Evolutionary conservation across 1,140 invertebrate species (phyloP).

Genomic region (Drosophila athabasca): DNA sequence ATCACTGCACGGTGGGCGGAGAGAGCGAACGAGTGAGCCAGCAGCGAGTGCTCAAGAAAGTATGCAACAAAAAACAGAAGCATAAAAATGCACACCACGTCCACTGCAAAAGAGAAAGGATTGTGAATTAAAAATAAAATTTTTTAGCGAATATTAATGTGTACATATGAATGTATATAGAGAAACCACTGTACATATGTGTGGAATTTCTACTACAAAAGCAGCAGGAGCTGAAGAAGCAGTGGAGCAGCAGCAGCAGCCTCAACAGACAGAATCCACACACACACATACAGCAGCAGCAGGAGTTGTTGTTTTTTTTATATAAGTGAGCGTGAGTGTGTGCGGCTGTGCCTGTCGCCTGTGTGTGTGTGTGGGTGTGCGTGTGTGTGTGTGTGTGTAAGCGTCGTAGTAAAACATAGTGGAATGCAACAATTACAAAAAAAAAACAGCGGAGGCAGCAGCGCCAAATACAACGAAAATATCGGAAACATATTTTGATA

Average conservation of each 20-base stretch:
- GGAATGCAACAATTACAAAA: constrained; percentile 4
- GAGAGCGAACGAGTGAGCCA: background rate
- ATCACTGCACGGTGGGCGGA: background rate
- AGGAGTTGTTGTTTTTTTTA: constrained; percentile 25
- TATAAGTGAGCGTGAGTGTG: constrained; percentile 41
- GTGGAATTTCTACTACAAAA: constrained; percentile 4
- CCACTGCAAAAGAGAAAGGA: constrained; percentile 3
- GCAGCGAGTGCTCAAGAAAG: constrained; percentile 20
- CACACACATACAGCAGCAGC: constrained; percentile 10
- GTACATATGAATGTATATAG: too few species aligned
- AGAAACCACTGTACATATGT: too few species aligned
- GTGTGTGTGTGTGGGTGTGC: constrained; percentile 10
- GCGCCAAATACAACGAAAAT: constrained; percentile 39
- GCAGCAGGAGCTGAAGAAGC: constrained; percentile 4
- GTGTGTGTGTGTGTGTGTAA: constrained; percentile 35
- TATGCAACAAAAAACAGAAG: constrained; percentile 32
- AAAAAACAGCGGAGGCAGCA: constrained; percentile 9
- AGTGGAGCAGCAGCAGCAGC: constrained; percentile 5
- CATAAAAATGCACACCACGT: too few species aligned
- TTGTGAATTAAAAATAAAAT: constrained; percentile 40
- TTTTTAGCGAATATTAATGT: too few species aligned
- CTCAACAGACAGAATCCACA: constrained; percentile 5
- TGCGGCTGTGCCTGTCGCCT: background rate
- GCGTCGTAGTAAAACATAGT: constrained; percentile 30
- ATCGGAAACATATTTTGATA: constrained; percentile 34